Evolutionary conservation across 2,888 invertebrate species (phyloP).

Genomic region (Stenchaetothrips biformis): DNA sequence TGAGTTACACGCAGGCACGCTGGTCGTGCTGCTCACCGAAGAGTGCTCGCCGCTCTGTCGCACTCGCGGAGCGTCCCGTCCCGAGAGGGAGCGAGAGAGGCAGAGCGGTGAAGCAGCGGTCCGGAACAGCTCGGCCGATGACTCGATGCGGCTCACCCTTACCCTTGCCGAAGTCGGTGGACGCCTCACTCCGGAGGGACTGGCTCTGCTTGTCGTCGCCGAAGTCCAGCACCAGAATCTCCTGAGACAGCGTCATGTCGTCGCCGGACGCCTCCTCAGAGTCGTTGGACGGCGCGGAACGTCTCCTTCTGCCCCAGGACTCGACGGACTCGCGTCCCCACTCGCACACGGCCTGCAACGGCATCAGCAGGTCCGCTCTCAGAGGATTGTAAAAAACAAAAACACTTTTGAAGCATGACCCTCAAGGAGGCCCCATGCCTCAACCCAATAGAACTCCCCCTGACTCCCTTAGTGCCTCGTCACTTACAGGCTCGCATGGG

Average conservation of each 20-base stretch:
- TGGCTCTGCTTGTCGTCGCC: conserved; percentile 84
- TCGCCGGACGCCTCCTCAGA: conserved; percentile 62
- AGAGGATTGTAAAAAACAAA: not conserved
- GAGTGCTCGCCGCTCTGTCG: too few relatives aligned
- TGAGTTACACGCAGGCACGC: not conserved
- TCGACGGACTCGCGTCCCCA: conserved; percentile 86
- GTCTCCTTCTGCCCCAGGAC: conserved; percentile 85
- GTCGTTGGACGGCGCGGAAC: conserved; percentile 57
- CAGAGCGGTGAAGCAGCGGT: too few relatives aligned
- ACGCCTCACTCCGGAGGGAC: conserved; percentile 71
- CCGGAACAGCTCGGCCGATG: not conserved
- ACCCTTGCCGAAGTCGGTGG: conserved; percentile 67
- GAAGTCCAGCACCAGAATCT: conserved; percentile 87
- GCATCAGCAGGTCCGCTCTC: not conserved
- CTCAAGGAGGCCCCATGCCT: too few relatives aligned
- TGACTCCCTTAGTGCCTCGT: not conserved
- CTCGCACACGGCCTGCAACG: conserved; percentile 75
- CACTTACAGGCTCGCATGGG: conserved; percentile 83
- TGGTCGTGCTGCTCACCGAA: too few relatives aligned
- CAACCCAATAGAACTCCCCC: too few relatives aligned
- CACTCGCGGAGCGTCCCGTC: too few relatives aligned
- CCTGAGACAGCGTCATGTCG: conserved; percentile 90
- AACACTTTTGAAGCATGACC: not conserved
- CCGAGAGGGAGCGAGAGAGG: too few relatives aligned
- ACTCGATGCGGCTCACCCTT: conserved; percentile 37